Conservation (phyloP, 1,140 invertebrate genomes). For the Trichonephila inaurata region DNA sequence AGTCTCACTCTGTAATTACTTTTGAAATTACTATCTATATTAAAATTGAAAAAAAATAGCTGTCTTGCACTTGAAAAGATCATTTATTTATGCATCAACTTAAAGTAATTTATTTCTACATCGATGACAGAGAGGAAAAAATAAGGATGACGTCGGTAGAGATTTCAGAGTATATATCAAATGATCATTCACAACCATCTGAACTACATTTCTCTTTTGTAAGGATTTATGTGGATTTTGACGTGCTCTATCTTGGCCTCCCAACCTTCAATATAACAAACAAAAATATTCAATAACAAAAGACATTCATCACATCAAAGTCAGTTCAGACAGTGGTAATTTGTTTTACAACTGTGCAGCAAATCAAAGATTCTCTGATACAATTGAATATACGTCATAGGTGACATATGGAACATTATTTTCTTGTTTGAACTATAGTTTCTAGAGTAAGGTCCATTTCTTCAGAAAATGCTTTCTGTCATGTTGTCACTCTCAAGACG, state of each 20-base stretch:
- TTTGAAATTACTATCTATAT: too few species aligned
- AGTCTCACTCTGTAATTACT: too few species aligned
- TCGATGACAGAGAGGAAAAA: too few species aligned
- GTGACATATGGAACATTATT: not conserved
- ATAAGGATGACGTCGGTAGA: too few species aligned
- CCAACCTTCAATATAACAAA: not conserved
- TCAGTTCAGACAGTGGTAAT: not conserved
- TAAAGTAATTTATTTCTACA: too few species aligned
- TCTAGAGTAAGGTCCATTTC: not conserved
- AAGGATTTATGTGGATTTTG: not conserved
- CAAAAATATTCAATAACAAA: not conserved
- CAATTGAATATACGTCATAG: not conserved
- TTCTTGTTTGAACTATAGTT: constrained; percentile 24
- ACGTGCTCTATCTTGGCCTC: not conserved
- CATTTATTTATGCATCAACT: too few species aligned
- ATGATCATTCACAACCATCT: not conserved
- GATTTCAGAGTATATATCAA: too few species aligned
- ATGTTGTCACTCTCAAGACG: not conserved
- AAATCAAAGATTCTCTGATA: not conserved
- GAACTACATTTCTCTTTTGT: not conserved
- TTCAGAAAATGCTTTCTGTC: constrained; percentile 20
- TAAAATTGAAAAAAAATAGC: too few species aligned
- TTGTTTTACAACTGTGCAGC: not conserved
- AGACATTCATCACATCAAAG: not conserved
- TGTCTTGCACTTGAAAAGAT: too few species aligned